Conservation (phyloP, 2,113 vertebrate species). For the Phodopus roborovskii region DNA sequence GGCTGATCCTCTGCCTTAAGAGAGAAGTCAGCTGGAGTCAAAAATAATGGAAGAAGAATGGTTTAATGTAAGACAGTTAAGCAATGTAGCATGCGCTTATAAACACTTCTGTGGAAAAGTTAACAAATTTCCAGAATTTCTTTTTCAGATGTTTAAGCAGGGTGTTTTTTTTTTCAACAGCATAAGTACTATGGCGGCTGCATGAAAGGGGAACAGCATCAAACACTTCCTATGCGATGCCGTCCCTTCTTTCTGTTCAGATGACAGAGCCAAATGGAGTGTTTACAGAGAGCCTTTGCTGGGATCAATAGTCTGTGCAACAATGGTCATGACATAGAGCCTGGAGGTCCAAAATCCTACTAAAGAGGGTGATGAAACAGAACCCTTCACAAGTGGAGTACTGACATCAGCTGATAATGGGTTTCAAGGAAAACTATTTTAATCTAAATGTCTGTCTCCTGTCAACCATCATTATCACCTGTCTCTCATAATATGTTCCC, state of each 20-base stretch:
- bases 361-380: not conserved
- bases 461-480: not conserved
- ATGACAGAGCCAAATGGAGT: not conserved
- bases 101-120: constrained; percentile 28
- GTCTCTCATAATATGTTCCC: not conserved
- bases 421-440: not conserved
- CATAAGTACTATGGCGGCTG: not conserved
- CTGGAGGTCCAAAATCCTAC: not conserved
- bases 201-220: not conserved
- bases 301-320: not conserved
- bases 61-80: not conserved
- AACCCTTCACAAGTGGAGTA: not conserved
- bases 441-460: not conserved
- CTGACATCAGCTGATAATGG: not conserved
- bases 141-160: not conserved
- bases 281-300: not conserved
- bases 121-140: constrained; percentile 21
- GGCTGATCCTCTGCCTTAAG: constrained; percentile 34
- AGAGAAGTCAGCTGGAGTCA: constrained; percentile 4
- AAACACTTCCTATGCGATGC: not conserved
- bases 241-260: not conserved
- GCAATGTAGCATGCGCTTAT: not conserved
- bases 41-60: constrained; percentile 27
- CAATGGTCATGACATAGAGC: not conserved
- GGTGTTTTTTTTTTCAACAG: not conserved